A percentile compares a stretch with the other conserved stretches of the same genome.
phyloP scores from a whole-genome alignment of 2,113 vertebrate genomes.

The Spea multiplicata region DNA sequence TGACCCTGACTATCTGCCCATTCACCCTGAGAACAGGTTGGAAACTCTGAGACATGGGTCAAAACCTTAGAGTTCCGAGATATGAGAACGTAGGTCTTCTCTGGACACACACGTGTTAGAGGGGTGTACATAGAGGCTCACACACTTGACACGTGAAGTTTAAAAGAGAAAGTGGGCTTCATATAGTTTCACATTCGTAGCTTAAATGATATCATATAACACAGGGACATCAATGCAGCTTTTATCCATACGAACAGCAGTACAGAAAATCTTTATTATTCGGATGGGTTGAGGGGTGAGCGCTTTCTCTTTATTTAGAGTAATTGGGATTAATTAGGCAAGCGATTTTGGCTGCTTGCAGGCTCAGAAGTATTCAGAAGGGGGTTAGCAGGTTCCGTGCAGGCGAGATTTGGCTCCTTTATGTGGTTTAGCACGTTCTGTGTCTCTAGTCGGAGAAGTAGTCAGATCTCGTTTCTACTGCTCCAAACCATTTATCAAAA shows the following conservation, averaged over 20 bases:
- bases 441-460: constrained; percentile 82
- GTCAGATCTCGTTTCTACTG: constrained; percentile 78
- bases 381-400: constrained; percentile 4
- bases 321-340: constrained; percentile 48
- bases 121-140: no score
- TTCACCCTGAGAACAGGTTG: no score
- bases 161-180: no score
- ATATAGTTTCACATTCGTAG: no score
- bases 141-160: no score
- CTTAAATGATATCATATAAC: no score
- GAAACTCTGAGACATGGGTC: no score
- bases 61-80: no score
- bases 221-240: no score
- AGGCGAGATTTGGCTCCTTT: constrained; percentile 51
- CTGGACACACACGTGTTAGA: no score
- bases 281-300: constrained; percentile 11
- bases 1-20: no score
- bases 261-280: constrained; percentile 20
- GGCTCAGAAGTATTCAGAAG: constrained; percentile 5
- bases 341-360: constrained; percentile 29
- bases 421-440: constrained; percentile 86
- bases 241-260: neutral
- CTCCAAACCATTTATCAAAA: constrained; percentile 99
- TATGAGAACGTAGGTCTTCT: no score
- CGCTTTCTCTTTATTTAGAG: constrained; percentile 38